Evolutionary conservation across 2,797 vertebrate species (phyloP).

Genomic region (Gobio occitaniae): DNA sequence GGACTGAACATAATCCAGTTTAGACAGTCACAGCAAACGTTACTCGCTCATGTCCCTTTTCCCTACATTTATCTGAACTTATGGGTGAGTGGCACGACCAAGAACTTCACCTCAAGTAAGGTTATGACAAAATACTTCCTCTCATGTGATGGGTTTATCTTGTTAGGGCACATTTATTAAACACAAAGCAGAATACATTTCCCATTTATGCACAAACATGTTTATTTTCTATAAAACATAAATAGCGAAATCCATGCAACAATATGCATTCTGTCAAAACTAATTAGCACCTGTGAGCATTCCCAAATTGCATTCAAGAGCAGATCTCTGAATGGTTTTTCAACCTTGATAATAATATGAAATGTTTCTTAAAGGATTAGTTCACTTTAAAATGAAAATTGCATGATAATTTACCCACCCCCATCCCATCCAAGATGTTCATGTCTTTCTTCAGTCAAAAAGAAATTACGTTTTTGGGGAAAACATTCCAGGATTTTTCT

Average conservation of each 20-base stretch:
- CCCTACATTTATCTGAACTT: neutral
- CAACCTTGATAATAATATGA: too few species aligned
- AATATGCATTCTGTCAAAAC: neutral
- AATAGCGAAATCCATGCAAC: neutral
- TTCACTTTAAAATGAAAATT: too few species aligned
- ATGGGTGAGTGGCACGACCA: neutral
- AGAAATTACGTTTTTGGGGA: too few species aligned
- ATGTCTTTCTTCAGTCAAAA: too few species aligned
- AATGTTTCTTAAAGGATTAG: too few species aligned
- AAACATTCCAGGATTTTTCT: too few species aligned
- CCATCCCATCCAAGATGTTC: too few species aligned
- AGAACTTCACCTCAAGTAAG: neutral
- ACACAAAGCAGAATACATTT: neutral
- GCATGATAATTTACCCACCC: too few species aligned
- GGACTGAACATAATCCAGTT: conserved; percentile 52
- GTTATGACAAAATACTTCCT: neutral
- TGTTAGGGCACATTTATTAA: neutral
- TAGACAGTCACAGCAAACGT: conserved; percentile 13
- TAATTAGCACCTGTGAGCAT: too few species aligned
- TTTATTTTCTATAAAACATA: neutral
- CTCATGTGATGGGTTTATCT: neutral
- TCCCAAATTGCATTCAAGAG: too few species aligned
- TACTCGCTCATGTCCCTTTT: neutral
- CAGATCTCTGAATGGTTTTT: too few species aligned
- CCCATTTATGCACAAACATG: neutral